Evolutionary conservation across 1,140 invertebrate genomes (phyloP).

Genomic region (Idris sp.): DNA sequence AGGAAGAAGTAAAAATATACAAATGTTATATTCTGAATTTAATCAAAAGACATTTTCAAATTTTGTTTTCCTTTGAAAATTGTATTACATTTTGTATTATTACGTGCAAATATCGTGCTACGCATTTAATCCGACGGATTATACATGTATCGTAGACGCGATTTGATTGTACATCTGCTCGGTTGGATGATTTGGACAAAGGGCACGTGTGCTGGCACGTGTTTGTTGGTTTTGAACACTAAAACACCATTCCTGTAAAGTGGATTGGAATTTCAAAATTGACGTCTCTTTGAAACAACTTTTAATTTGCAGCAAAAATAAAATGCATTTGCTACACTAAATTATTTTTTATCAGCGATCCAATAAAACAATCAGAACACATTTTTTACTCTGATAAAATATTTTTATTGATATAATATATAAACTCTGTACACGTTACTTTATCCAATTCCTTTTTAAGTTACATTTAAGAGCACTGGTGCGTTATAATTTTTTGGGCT

Average conservation of each 20-base stretch:
- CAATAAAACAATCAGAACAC: too few species aligned
- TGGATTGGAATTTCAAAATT: constrained; percentile 47
- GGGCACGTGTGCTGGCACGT: constrained; percentile 51
- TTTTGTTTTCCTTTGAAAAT: too few species aligned
- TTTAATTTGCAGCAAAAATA: too few species aligned
- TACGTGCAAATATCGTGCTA: too few species aligned
- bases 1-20: too few species aligned
- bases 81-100: too few species aligned
- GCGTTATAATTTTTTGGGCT: constrained; percentile 44
- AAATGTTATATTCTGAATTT: too few species aligned
- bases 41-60: too few species aligned
- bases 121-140: constrained; percentile 43
- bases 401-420: constrained; percentile 74
- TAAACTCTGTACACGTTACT: constrained; percentile 74
- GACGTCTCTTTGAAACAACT: too few species aligned
- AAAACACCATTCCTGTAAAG: constrained; percentile 56
- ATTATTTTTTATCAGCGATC: too few species aligned
- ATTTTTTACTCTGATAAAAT: constrained; percentile 74
- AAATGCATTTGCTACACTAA: too few species aligned
- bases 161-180: constrained; percentile 53
- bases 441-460: constrained; percentile 63
- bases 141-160: constrained; percentile 40
- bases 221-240: constrained; percentile 49
- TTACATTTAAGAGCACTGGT: constrained; percentile 74
- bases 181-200: constrained; percentile 35